A percentile compares a stretch with the other conserved stretches of the same genome.
phyloP scores from a whole-genome alignment of 2,888 invertebrate genomes.

The Anodontia alba region DNA sequence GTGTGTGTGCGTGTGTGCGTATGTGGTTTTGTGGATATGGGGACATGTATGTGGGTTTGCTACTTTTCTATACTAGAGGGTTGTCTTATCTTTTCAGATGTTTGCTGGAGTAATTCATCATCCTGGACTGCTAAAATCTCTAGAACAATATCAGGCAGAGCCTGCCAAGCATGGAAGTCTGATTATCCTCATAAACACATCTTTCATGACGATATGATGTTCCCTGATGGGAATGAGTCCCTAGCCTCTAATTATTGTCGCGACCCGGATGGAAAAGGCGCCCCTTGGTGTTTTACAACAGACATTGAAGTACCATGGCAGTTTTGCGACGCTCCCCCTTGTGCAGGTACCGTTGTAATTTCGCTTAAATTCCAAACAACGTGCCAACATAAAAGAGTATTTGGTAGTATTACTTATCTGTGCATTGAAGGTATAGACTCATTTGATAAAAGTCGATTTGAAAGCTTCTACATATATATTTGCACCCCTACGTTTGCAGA shows the following conservation, averaged over 20 bases:
- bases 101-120: constrained; percentile 4
- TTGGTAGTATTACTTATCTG: too few species aligned
- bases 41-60: neutral
- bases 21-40: neutral
- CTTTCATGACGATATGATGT: neutral
- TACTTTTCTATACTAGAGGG: neutral
- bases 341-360: too few species aligned
- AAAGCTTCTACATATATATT: too few species aligned
- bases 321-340: constrained; percentile 10
- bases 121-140: neutral
- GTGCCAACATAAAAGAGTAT: too few species aligned
- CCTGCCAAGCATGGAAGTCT: neutral
- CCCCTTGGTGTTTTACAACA: constrained; percentile 14
- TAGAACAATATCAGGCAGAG: neutral
- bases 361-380: too few species aligned
- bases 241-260: constrained; percentile 8
- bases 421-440: too few species aligned
- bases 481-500: too few species aligned
- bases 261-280: constrained; percentile 1
- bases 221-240: neutral
- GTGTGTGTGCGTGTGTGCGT: too few species aligned
- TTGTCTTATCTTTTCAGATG: neutral
- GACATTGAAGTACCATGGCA: neutral
- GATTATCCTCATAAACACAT: neutral
- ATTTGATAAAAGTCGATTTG: too few species aligned